Evolutionary conservation across 2,113 vertebrate species (phyloP), one percentile per base, ranked within the genome.

Genomic region (Petrocephalus microphthalmus): DNA sequence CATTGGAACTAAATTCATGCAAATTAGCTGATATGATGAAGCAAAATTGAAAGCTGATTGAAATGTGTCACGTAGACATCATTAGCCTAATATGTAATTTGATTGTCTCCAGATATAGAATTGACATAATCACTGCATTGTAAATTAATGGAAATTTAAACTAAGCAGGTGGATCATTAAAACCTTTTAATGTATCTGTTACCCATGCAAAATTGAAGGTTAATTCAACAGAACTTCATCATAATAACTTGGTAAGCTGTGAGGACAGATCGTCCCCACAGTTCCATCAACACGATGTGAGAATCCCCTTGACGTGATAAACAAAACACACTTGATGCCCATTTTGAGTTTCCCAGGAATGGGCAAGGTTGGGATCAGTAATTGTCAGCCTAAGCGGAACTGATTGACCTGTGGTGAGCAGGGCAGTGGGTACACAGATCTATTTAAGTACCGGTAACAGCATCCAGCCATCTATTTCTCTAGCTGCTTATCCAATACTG

Each of bases 31-130:
- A 8, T 57, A 37, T 56, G 10, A 86, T 11, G 6, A 20, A 53
- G 22, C 25, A 22, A 42, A 60, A 45, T 86, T 86, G 53, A 57
- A 86, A 86, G n/a, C 37, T 86, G 17, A 57, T 42, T 56, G 52
- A 57, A 56, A 86, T 56, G 29, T 86, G 53, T 54, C 51, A 85
- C 29, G 5, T 29, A 85, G 53, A 20, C 22, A 54, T 57, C 25
- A 56, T 56, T 86, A 37, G 51, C 25, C 25, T 57, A 57, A 60
- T 57, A 42, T 85, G 84, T 57, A 86, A 42, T 86, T 57, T 86
- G 53, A 86, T 19, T 84, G 53, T 57, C 29, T 86, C 19, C 15
- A 37, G 29, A 86, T 37, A 33, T 42, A 29, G 17, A 2, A 53
- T 60, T 57, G 85, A 33, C n/a, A 37, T 54, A 85, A 33, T 37